Percentiles rank a stretch among this genome's conserved stretches.
phyloP scores from a whole-genome alignment of 2,797 vertebrate species.

The Ficedula albicollis region DNA sequence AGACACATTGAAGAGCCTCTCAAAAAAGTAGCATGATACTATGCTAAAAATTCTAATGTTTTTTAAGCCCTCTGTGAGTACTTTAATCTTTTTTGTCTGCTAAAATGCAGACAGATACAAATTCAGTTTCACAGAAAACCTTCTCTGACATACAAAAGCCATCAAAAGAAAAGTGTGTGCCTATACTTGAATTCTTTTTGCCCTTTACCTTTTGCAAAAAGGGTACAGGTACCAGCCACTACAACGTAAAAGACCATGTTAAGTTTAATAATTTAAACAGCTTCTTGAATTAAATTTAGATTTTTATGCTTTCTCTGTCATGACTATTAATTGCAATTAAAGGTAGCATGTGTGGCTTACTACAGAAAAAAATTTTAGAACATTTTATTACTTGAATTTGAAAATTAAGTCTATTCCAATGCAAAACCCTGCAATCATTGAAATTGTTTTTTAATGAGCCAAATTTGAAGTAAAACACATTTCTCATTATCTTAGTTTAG shows the following conservation, averaged over 20 bases:
- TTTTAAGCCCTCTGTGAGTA: neutral
- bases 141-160: neutral
- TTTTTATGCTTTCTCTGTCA: neutral
- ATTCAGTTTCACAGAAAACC: neutral
- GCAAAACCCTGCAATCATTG: neutral
- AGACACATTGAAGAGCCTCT: neutral
- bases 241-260: neutral
- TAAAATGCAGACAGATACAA: neutral
- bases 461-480: neutral
- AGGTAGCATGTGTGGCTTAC: neutral
- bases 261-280: neutral
- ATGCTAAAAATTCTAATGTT: neutral
- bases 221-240: neutral
- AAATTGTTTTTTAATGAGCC: neutral
- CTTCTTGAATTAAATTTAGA: neutral
- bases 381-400: neutral
- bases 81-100: neutral
- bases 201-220: neutral
- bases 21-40: neutral
- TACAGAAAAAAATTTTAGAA: neutral
- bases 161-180: neutral
- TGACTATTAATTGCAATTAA: neutral
- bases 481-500: neutral
- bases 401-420: neutral
- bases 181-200: neutral